These are phyloP conservation scores for Falco columbarius DNA, from an alignment of 2,797 vertebrate genomes.

Conservation along the genomic window DNA sequence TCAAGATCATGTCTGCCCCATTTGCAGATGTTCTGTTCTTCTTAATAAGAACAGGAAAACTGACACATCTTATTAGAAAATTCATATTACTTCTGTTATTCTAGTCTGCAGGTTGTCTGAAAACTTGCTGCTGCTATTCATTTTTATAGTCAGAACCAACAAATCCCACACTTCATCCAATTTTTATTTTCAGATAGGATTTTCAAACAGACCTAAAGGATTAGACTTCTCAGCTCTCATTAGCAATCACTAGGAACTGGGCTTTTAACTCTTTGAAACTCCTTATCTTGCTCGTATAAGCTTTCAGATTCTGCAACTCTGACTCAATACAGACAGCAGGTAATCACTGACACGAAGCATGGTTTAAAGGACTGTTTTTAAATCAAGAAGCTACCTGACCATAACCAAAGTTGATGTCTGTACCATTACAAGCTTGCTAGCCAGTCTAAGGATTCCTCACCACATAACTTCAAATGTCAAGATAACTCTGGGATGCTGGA, in stretches of 20 bases:
- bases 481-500: neutral
- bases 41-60: conserved; percentile 23
- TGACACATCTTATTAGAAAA: conserved; percentile 9
- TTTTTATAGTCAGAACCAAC: conserved; percentile 2
- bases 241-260: neutral
- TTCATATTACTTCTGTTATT: neutral
- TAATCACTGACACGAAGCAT: neutral
- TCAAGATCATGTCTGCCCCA: conserved; percentile 22
- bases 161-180: conserved; percentile 38
- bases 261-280: conserved; percentile 32
- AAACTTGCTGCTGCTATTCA: neutral
- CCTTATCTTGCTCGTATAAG: neutral
- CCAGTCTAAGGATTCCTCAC: neutral
- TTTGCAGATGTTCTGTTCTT: conserved; percentile 42
- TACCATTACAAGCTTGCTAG: neutral
- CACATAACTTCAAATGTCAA: neutral
- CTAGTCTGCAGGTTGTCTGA: conserved; percentile 22
- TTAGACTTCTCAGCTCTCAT: conserved; percentile 17
- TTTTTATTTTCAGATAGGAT: conserved; percentile 47
- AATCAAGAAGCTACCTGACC: neutral
- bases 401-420: neutral
- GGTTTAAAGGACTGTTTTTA: neutral
- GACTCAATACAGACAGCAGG: neutral
- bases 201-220: conserved; percentile 35
- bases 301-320: neutral